Evolutionary conservation across 2,797 vertebrate species (phyloP), one percentile per base, ranked within the genome.

Genomic region (Pipistrellus pygmaeus): DNA sequence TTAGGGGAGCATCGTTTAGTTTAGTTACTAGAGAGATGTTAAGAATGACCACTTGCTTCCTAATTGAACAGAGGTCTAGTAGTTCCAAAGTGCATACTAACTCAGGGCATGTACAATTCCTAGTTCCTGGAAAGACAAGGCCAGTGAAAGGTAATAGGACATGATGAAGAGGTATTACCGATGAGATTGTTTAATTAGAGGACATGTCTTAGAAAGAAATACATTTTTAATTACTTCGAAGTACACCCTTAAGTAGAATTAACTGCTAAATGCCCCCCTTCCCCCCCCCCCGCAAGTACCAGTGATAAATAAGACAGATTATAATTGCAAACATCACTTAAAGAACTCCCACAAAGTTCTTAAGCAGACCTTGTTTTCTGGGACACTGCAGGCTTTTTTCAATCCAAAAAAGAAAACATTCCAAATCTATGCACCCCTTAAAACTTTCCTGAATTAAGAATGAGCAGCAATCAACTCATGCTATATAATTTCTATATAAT

Each of bases 1-100:
- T 96, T 55, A 95, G 91, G 64, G 68, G 68, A 90, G 57, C 85
- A 87, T 44, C 78, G 82, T 89, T 57, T 88, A 69, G n/a, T 88
- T 91, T 88, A 69, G n/a, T 88, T 91, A 88, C 35, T 32, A 25
- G 8, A 82, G 38, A 88, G 64, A 84, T 57, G 38, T 75, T 57
- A 62, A 88, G 27, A 85, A 88, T 41, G 44, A 90, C 8, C 38
- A 71, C 44, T 85, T 84, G 51, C 32, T 66, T 77, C 69, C 88
- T 73, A 85, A 44, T 0, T 57, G 32, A 93, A 95, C 8, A 46
- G 75, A 55, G 12, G 75, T 44, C n/a, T 27, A 48, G 46, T 44
- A 55, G 23, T 92, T 92, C 38, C 48, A 71, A 88, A 88, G 69
- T 11, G 71, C 73, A 62, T 12, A 15, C 20, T 41, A 75, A 77